Conservation (phyloP, 1,140 invertebrate species). For the Latrodectus geometricus region DNA sequence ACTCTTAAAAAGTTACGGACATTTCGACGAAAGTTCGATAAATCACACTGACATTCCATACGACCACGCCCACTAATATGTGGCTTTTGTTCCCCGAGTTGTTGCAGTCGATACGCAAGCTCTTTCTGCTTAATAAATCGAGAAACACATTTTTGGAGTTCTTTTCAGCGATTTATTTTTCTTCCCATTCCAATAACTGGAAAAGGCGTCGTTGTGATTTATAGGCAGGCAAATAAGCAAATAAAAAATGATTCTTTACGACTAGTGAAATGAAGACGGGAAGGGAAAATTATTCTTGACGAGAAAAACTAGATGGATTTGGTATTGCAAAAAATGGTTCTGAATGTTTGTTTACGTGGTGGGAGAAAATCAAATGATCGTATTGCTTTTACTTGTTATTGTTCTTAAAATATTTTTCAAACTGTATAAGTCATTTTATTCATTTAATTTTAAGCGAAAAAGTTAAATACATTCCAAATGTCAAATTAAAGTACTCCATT, state of each 20-base stretch:
- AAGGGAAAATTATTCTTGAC: too few relatives aligned
- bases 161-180: not conserved
- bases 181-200: not conserved
- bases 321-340: too few relatives aligned
- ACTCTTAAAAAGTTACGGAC: conserved; percentile 57
- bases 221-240: not conserved
- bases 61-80: conserved; percentile 38
- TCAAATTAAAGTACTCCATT: too few relatives aligned
- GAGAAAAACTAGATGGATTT: too few relatives aligned
- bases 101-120: not conserved
- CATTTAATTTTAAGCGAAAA: too few relatives aligned
- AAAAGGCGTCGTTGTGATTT: not conserved
- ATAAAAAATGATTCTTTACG: not conserved
- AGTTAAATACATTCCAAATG: too few relatives aligned
- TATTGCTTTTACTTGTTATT: too few relatives aligned
- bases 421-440: too few relatives aligned
- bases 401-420: too few relatives aligned
- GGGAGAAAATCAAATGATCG: too few relatives aligned
- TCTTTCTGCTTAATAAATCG: conserved; percentile 10
- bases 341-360: too few relatives aligned
- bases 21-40: conserved; percentile 60
- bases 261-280: too few relatives aligned
- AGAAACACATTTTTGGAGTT: conserved; percentile 4
- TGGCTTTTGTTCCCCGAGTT: conserved; percentile 37
- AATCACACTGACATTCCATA: conserved; percentile 58